These are phyloP conservation scores for Lithophane leautieri DNA, from an alignment of 2,888 invertebrate species.

Conservation along the genomic window DNA sequence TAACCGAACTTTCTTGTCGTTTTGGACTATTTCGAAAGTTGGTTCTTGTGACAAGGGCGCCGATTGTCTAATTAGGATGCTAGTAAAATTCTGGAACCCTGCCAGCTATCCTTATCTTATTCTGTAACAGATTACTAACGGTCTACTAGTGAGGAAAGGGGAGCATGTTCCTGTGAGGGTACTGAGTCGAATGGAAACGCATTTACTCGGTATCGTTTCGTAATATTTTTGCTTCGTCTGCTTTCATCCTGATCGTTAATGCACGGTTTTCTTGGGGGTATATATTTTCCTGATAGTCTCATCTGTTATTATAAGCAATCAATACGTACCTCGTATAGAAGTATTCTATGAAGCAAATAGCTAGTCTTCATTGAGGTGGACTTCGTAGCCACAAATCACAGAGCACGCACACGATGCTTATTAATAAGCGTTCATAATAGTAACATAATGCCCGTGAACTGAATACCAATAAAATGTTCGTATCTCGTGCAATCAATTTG, in stretches of 20 bases:
- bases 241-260: constrained; percentile 23
- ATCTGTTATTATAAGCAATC: constrained; percentile 27
- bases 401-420: constrained; percentile 24
- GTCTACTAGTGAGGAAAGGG: constrained; percentile 35
- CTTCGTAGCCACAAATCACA: constrained; percentile 36
- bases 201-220: constrained; percentile 29
- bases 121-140: constrained; percentile 58
- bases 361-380: constrained; percentile 14
- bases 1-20: constrained; percentile 51
- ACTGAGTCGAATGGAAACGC: constrained; percentile 31
- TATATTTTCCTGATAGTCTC: constrained; percentile 29
- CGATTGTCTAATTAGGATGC: constrained; percentile 52
- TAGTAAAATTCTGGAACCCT: constrained; percentile 42
- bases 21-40: constrained; percentile 53
- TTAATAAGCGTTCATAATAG: constrained; percentile 60
- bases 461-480: constrained; percentile 62
- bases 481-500: constrained; percentile 53
- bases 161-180: constrained; percentile 26
- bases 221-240: constrained; percentile 28
- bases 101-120: constrained; percentile 56
- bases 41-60: constrained; percentile 56
- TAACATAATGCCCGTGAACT: constrained; percentile 60
- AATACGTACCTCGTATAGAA: not conserved
- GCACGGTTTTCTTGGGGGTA: constrained; percentile 15
- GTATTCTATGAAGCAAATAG: constrained; percentile 9